Percentiles rank a stretch among this genome's conserved stretches.
Conservation (phyloP, 2,888 invertebrate species). For the Sinotaia quadrata region DNA sequence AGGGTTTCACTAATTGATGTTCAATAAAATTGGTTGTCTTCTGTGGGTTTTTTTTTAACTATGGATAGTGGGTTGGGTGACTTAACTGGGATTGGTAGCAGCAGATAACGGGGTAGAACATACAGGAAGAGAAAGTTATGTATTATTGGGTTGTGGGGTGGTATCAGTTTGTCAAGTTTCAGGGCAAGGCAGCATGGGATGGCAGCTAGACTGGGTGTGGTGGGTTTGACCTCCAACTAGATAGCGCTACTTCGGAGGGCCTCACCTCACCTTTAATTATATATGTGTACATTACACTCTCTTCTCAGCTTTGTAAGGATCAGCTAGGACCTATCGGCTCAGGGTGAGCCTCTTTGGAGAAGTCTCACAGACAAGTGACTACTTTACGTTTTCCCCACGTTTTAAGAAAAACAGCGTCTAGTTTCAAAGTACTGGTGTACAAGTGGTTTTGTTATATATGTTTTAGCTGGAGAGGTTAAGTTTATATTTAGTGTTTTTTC, state of each 20-base stretch:
- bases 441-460: constrained; percentile 9
- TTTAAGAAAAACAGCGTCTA: constrained; percentile 6
- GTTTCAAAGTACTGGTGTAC: constrained; percentile 6
- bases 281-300: background rate
- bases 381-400: background rate
- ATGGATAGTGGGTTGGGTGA: no score
- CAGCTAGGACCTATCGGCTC: constrained; percentile 5
- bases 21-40: no score
- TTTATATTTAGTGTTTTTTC: background rate
- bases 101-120: no score
- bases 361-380: constrained; percentile 7
- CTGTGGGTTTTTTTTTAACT: no score
- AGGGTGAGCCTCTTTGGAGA: constrained; percentile 25
- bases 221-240: background rate
- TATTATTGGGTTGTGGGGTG: no score
- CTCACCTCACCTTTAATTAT: no score
- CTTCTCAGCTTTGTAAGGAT: constrained; percentile 1
- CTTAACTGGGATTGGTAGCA: no score
- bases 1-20: no score
- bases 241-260: background rate
- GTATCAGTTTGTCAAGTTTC: no score
- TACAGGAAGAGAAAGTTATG: no score
- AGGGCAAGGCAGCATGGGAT: constrained; percentile 21
- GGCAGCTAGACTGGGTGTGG: constrained; percentile 19
- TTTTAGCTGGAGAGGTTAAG: constrained; percentile 2